A percentile compares a stretch with the other conserved stretches of the same genome.
These are phyloP conservation scores for Carapus acus DNA, from an alignment of 2,797 vertebrate genomes.

Conservation along the genomic window DNA sequence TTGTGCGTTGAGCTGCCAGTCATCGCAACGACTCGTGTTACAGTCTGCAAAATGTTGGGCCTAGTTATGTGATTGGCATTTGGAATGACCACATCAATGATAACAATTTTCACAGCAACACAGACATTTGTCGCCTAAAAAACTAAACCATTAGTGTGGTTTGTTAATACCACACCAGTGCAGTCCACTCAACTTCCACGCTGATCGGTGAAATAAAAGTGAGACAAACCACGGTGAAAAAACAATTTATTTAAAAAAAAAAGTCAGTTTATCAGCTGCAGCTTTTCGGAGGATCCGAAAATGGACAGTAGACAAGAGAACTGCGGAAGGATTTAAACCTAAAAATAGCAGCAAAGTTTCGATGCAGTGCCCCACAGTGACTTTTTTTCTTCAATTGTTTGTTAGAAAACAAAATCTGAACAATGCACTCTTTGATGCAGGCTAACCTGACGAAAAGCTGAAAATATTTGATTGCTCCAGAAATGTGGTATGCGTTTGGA, in stretches of 20 bases:
- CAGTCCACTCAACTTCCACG: too few relatives aligned
- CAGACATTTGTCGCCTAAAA: too few relatives aligned
- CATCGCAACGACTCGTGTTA: too few relatives aligned
- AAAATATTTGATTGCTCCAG: slow-evolving; percentile 24
- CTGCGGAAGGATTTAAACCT: slow-evolving; percentile 43
- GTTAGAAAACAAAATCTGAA: slow-evolving; percentile 21
- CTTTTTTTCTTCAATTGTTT: slow-evolving; percentile 33
- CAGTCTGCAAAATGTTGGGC: too few relatives aligned
- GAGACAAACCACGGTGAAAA: slow-evolving; percentile 34
- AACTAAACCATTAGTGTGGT: too few relatives aligned
- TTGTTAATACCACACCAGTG: too few relatives aligned
- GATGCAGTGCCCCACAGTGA: slow-evolving; percentile 14
- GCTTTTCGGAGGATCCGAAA: slow-evolving; percentile 19
- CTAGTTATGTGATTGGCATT: too few relatives aligned
- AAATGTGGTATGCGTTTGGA: too few relatives aligned
- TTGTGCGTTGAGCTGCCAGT: too few relatives aligned
- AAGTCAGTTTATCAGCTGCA: slow-evolving; percentile 56
- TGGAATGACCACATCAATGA: too few relatives aligned
- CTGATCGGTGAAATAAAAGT: slow-evolving; percentile 16
- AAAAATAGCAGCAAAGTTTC: slow-evolving; percentile 64
- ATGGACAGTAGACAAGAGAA: too few relatives aligned
- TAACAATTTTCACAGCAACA: too few relatives aligned
- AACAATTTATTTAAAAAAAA: slow-evolving; percentile 51
- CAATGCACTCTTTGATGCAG: slow-evolving; percentile 25
- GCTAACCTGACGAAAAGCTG: slow-evolving; percentile 16